Base-by-base conservation (phyloP, 1,140 invertebrate species). In the Drosophila ambigua region DNA sequence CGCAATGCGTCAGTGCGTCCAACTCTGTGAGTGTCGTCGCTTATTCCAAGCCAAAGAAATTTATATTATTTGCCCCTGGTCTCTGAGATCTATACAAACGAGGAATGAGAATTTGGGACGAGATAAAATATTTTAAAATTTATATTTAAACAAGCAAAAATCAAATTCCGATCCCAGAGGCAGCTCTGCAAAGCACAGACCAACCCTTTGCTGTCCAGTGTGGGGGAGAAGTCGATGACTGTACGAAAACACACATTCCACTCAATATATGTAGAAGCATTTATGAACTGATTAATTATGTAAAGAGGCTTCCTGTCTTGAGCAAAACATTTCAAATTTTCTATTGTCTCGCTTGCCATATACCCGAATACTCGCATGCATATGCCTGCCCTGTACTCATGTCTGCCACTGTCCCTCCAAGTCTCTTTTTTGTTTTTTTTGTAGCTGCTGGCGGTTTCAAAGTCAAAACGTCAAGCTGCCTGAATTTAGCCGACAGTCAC, bases 281-380 rank as follows among this genome's bases (percentile, higher is more conserved):
- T 85, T 80, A 85, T 72, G 85, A 85, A 78, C 81, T 87, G 77
- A 85, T 85, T 81, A 85, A 85, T 85, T 78, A 85, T 81, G 69
- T 49, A 65, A 81, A 75, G 62, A 65, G 81, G 81, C 81, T 85
- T 81, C 81, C 82, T 87, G 81, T 85, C 81, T 85, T 85, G 77
- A 85, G 81, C 81, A 75, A 80, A 72, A 60, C 69, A 71, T 61
- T n/a, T 71, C 41, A 51, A 16, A 52, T 68, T 52, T 68, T 59
- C 53, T 48, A 68, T 68, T 68, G 63, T 68, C 62, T 45, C 31
- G 31, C 39, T 35, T 48, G 54, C 43, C 16, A 54, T 66, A 53
- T 23, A 24, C 23, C 2, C 20, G 20, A 20, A 9, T 9, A 20
- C 20, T 20, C 20, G 7, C 31, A 66, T 68, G 50, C 24, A 68